Conservation (phyloP, 2,797 vertebrate genomes). For the Poeciliopsis presidionis region DNA sequence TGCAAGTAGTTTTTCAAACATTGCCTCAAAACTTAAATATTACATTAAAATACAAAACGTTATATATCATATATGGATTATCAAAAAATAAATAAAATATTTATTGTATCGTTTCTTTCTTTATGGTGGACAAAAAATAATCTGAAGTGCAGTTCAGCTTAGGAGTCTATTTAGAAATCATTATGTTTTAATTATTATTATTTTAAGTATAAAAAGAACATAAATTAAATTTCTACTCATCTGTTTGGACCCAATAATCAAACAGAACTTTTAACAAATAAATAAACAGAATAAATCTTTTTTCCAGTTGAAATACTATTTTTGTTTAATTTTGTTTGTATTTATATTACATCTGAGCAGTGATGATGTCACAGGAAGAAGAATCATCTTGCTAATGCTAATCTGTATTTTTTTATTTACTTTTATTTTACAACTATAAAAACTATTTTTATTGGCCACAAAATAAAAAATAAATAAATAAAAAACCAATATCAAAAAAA, state of each 20-base stretch:
- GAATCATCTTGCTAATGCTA: neutral
- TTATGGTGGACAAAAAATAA: neutral
- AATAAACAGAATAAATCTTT: neutral
- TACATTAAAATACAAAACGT: neutral
- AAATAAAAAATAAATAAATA: neutral
- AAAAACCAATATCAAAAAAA: too few relatives aligned
- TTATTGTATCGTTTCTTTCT: neutral
- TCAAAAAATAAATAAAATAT: neutral
- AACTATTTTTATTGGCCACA: neutral
- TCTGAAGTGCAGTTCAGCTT: neutral
- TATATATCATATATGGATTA: neutral
- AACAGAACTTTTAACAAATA: neutral
- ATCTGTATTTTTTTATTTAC: neutral
- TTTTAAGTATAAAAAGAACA: neutral
- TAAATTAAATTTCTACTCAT: neutral
- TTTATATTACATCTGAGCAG: neutral
- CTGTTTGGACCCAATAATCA: neutral
- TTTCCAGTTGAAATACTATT: neutral
- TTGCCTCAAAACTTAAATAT: neutral
- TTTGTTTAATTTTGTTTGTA: neutral
- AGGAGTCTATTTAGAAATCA: neutral
- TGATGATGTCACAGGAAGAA: neutral
- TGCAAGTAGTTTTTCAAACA: neutral
- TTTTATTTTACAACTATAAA: neutral
- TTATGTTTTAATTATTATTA: neutral